Evolutionary conservation across 1,140 invertebrate species (phyloP), one percentile per base, ranked within the genome.

Genomic region (Batillaria attramentaria): DNA sequence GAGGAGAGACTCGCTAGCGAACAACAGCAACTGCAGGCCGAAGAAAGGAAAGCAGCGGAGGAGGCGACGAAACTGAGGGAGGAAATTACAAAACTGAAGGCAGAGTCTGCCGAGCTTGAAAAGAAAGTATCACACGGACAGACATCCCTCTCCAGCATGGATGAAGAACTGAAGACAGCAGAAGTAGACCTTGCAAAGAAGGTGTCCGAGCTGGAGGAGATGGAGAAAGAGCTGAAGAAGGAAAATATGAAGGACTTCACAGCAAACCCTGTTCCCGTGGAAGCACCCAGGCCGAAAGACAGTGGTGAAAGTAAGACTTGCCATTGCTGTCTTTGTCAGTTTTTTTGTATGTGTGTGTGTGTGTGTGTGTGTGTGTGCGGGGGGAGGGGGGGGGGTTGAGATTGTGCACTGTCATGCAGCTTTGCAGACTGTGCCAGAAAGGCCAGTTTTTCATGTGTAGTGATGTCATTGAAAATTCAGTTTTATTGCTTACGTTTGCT

Each of bases 201-300:
- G 50, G n/a, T 43, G 4, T 28, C 57, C 28, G 35, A 76, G 46
- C 60, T 97, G 33, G 96, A 97, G 84, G 93, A 94, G 81, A 91
- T 97, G 76, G 95, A 97, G 8, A 93, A 95, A 41, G 95, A 97
- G 86, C 96, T 97, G 94, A 97, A 97, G 90, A 95, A 97, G 88
- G 96, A 96, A 1, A 98, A 98, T 91, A 91, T 97, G 42, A 95
- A 85, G 62, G 85, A 84, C 89, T 91, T 97, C 50, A 94, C 94
- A n/a, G 95, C 95, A 79, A 95, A 95, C 62, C 87, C 89, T 82
- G 78, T 79, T 72, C 50, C 57, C 35, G 24, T 39, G 62, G 37
- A 66, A 13, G 28, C 41, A 39, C 57, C 41, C 28, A 28, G 31
- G n/a, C 20, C 33, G 39, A 57, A 72, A 20, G 46, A 79, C 35